Base-by-base conservation (phyloP, 1,140 invertebrate species). In the Drosophila nigromelanica region DNA sequence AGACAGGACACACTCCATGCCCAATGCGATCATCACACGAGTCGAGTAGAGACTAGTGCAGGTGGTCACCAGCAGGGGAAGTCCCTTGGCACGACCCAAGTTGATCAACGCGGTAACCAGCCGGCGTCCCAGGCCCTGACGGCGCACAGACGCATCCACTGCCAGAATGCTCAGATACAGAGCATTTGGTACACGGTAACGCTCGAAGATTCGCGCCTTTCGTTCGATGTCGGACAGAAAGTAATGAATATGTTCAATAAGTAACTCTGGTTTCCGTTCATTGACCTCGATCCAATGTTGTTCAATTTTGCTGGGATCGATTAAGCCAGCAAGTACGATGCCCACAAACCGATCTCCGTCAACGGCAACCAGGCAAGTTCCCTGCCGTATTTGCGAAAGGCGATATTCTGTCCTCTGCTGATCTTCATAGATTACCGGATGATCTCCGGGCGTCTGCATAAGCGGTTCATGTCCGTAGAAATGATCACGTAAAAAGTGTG, bases 111-210 rank as follows among this genome's bases (percentile, higher is more conserved):
- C 62, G 10, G 30, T 11, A 7, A 80, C 78, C 15, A 86, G 63
- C 1, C 64, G 69, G 6, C 69, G 48, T 1, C 78, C 81, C 27
- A 86, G 3, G 0, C 81, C 67, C 40, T 86, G 78, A 0, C 82
- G 56, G n/a, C 74, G 62, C 10, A 86, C 37, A 0, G 61, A 35
- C 2, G 37, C n/a, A 35, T 78, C 78, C 15, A 86, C 81, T 5
- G 62, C 64, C 0, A 80, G 54, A 45, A 81, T 87, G 10, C 75
- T 73, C 4, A 86, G 56, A 39, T 87, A 86, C 0, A 86, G 61
- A 3, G 75, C 67, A 5, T 63, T 52, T 2, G 63, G 4, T 0
- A 81, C 63, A 2, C 47, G 37, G 39, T 43, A 87, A 10, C 40
- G 64, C 14, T 63, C 24, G 42, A 87, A 86, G 43, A 78, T 14